Evolutionary conservation across 2,888 invertebrate species (phyloP).

Genomic region (Eupeodes luniger): DNA sequence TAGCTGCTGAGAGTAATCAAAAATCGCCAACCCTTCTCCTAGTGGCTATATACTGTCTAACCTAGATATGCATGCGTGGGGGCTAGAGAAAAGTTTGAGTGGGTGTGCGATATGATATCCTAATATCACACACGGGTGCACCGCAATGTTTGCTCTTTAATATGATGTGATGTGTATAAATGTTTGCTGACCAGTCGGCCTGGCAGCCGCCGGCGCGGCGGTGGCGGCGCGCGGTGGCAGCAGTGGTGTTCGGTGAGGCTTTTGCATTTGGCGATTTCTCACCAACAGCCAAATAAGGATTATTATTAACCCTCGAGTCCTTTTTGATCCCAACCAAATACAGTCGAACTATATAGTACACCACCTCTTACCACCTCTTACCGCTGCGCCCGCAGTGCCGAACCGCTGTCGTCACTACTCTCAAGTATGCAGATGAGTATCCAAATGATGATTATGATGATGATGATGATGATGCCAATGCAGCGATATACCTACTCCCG

Average conservation of each 20-base stretch:
- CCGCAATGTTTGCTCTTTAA: conserved; percentile 74
- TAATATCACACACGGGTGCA: conserved; percentile 72
- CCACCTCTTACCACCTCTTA: not conserved
- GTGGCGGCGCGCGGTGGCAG: conserved; percentile 17
- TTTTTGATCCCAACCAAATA: conserved; percentile 20
- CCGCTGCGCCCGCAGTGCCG: too few species aligned
- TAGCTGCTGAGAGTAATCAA: conserved; percentile 29
- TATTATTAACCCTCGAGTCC: conserved; percentile 56
- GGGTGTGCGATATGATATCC: conserved; percentile 55
- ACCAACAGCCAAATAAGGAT: conserved; percentile 53
- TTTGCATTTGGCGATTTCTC: conserved; percentile 50
- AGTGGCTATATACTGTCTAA: not conserved
- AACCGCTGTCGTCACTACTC: too few species aligned
- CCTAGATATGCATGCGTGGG: not conserved
- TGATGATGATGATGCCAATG: conserved; percentile 64
- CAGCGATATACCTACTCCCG: conserved; percentile 47
- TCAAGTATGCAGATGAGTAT: conserved; percentile 60
- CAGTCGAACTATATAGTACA: conserved; percentile 3
- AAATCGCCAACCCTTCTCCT: conserved; percentile 57
- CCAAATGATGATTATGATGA: conserved; percentile 13
- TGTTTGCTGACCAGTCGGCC: conserved; percentile 63
- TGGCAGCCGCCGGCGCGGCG: conserved; percentile 15
- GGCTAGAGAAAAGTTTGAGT: not conserved
- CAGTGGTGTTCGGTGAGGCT: not conserved
- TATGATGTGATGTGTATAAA: conserved; percentile 53